Conservation (phyloP, 1,140 invertebrate species). For the Gryllus bimaculatus region DNA sequence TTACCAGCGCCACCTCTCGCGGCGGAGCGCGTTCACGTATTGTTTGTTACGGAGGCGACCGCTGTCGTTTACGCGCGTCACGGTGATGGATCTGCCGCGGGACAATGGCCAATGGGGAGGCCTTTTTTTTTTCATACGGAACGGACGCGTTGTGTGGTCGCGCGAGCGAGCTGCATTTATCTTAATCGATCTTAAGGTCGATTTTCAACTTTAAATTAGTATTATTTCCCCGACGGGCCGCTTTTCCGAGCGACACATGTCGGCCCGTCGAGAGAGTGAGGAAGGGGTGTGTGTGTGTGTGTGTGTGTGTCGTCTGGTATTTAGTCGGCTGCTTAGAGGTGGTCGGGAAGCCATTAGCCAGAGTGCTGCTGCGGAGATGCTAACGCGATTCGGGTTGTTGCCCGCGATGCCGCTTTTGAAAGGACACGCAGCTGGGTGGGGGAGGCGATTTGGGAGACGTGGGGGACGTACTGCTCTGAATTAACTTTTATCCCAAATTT, state of each 20-base stretch:
- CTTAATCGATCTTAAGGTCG: not conserved
- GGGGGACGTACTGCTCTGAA: no score
- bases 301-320: not conserved
- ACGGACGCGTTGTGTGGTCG: not conserved
- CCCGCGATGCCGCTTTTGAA: no score
- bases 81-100: not conserved
- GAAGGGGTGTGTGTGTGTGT: not conserved
- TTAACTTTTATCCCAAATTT: no score
- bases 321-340: not conserved
- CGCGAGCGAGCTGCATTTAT: not conserved
- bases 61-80: not conserved
- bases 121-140: not conserved
- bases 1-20: not conserved
- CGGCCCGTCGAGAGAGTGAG: not conserved
- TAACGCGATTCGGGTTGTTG: no score
- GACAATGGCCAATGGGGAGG: not conserved
- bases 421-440: no score
- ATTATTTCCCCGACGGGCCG: not conserved
- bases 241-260: not conserved
- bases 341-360: no score
- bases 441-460: no score
- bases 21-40: not conserved
- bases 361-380: no score
- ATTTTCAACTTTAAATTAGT: not conserved
- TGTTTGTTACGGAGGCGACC: not conserved